These are phyloP conservation scores for Orchesella cincta DNA, from an alignment of 1,140 invertebrate species.

Conservation along the genomic window DNA sequence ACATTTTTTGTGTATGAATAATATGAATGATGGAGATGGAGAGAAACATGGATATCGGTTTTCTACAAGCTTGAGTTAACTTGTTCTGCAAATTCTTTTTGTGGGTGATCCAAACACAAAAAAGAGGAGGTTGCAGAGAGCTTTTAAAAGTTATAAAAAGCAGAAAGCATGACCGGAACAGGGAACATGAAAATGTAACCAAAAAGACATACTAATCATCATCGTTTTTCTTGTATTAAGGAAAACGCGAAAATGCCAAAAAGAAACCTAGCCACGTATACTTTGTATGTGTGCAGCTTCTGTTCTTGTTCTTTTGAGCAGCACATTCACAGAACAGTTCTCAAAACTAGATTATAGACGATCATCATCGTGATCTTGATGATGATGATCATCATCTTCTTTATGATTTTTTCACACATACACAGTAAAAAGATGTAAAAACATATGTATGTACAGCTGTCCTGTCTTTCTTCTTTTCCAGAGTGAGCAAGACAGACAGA, in stretches of 20 bases:
- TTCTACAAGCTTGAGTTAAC: slow-evolving; percentile 19
- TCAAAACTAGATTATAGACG: not conserved
- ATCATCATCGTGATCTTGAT: not conserved
- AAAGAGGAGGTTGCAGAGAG: not conserved
- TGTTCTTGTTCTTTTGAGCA: not conserved
- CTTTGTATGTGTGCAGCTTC: too few species aligned
- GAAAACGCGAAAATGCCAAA: too few species aligned
- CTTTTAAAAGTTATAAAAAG: not conserved
- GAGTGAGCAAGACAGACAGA: not conserved
- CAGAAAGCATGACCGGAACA: slow-evolving; percentile 11
- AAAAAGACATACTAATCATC: too few species aligned
- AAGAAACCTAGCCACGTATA: too few species aligned
- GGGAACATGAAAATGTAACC: not conserved
- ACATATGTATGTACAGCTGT: slow-evolving; percentile 23
- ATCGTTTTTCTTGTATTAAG: too few species aligned
- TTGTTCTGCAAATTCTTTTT: not conserved
- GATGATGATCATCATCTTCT: not conserved
- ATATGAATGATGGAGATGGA: too few species aligned
- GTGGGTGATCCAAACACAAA: not conserved
- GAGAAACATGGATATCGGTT: too few species aligned
- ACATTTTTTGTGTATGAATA: not conserved
- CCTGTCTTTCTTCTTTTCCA: slow-evolving; percentile 9
- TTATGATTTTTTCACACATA: too few species aligned
- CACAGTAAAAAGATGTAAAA: not conserved
- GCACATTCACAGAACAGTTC: not conserved